Evolutionary conservation across 2,797 vertebrate species (phyloP).

Genomic region (Caiman crocodilus): DNA sequence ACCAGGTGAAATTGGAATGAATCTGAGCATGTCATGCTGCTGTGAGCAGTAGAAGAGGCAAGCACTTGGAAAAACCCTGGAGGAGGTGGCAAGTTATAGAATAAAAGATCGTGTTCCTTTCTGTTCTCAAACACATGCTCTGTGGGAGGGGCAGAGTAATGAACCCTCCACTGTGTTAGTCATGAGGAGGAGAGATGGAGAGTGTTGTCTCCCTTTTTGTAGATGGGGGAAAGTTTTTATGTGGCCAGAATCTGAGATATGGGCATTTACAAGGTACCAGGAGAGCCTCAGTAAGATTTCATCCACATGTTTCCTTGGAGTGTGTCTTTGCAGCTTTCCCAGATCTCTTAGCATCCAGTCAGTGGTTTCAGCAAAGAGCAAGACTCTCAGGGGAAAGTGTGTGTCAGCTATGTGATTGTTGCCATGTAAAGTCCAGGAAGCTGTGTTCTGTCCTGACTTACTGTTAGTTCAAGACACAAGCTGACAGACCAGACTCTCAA

Average conservation of each 20-base stretch:
- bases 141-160: not conserved
- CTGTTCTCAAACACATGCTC: not conserved
- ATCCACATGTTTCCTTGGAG: not conserved
- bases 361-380: not conserved
- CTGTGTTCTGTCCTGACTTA: not conserved
- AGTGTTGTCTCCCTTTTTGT: not conserved
- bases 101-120: not conserved
- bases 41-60: no score
- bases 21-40: not conserved
- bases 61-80: no score
- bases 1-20: not conserved
- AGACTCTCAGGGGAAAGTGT: not conserved
- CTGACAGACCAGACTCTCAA: not conserved
- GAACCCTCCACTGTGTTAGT: not conserved
- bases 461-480: not conserved
- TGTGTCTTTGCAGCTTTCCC: not conserved
- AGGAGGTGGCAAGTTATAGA: not conserved
- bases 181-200: rapidly evolving
- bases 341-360: not conserved
- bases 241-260: not conserved
- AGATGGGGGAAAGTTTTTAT: not conserved
- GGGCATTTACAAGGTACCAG: not conserved
- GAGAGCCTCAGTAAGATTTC: not conserved
- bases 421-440: not conserved
- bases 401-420: no score